Conservation (phyloP, 2,113 vertebrate genomes). For the Crotalus tigris region DNA sequence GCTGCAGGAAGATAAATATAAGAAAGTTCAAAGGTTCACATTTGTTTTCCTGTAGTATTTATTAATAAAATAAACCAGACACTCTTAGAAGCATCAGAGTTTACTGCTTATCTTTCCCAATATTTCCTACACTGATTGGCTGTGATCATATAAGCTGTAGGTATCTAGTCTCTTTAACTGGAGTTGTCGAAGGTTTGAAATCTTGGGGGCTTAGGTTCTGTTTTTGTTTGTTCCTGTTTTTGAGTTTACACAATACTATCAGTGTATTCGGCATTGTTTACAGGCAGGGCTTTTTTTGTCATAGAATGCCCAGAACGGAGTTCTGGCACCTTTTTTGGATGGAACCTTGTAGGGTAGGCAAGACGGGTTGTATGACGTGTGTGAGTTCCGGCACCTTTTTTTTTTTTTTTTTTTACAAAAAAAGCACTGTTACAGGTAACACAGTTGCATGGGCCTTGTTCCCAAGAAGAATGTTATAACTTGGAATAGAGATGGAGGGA, state of each 20-base stretch:
- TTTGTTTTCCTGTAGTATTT: not conserved
- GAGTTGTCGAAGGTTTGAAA: not conserved
- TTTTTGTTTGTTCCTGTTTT: not conserved
- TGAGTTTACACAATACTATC: not conserved
- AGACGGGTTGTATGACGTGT: no score
- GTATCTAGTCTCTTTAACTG: not conserved
- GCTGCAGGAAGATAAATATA: not conserved
- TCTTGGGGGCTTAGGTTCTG: not conserved
- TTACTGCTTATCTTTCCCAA: not conserved
- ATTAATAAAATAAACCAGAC: not conserved
- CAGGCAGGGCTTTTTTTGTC: no score
- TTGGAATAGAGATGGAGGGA: not conserved
- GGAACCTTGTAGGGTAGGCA: no score
- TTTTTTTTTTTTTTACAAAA: no score
- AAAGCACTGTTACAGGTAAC: not conserved
- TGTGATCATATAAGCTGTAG: not conserved
- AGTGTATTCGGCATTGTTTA: not conserved
- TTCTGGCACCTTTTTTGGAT: no score
- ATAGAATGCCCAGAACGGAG: no score
- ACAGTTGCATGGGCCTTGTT: not conserved
- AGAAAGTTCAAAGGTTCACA: not conserved
- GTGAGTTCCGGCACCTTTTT: no score
- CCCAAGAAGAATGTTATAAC: not conserved
- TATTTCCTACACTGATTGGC: not conserved
- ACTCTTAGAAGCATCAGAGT: not conserved